Evolutionary conservation across 2,888 invertebrate genomes (phyloP).

Genomic region (Metallyticus violacea): DNA sequence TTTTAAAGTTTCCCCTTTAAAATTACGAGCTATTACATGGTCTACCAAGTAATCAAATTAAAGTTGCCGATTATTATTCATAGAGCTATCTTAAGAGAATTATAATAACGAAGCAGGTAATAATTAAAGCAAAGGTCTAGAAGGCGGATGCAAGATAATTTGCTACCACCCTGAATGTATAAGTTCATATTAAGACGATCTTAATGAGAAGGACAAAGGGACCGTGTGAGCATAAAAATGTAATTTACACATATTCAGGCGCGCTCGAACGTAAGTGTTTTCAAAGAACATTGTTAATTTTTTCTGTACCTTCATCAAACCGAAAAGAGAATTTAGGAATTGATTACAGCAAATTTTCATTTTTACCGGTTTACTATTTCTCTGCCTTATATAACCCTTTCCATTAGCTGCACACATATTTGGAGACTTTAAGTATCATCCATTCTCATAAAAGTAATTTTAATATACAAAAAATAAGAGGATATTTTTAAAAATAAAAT

Average conservation of each 20-base stretch:
- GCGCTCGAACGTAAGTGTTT: not conserved
- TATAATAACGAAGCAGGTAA: not conserved
- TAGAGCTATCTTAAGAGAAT: not conserved
- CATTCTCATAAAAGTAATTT: not conserved
- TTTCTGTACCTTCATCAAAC: not conserved
- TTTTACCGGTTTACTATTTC: not conserved
- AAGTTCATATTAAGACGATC: not conserved
- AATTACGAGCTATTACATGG: not conserved
- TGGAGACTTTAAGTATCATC: not conserved
- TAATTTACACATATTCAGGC: not conserved
- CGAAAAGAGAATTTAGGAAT: no score
- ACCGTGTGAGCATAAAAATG: not conserved
- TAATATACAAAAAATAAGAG: not conserved
- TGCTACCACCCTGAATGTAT: not conserved
- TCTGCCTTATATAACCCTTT: no score
- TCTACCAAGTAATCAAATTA: not conserved
- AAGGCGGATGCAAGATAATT: not conserved
- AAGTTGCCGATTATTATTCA: not conserved
- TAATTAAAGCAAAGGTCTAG: not conserved
- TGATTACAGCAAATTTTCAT: not conserved
- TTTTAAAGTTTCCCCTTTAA: not conserved
- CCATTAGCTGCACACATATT: not conserved
- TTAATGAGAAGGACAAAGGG: not conserved
- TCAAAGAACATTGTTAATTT: no score
- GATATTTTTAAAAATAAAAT: no score